Evolutionary conservation across 2,888 invertebrate genomes (phyloP).

Genomic region (Drosophila kanekoi): DNA sequence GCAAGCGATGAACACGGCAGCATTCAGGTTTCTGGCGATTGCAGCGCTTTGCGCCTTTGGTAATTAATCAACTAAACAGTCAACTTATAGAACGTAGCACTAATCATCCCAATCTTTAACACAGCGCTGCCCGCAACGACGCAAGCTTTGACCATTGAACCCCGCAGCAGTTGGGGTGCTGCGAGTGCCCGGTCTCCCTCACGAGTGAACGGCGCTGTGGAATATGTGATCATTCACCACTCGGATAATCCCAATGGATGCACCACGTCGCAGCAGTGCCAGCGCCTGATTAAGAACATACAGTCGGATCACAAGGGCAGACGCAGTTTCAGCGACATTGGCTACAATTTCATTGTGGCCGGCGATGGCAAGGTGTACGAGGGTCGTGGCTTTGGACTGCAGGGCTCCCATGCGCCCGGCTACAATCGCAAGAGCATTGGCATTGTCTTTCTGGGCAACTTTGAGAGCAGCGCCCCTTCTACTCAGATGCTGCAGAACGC

Average conservation of each 20-base stretch:
- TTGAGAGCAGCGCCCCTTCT: constrained; percentile 86
- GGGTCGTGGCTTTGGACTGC: constrained; percentile 89
- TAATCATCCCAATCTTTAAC: constrained; percentile 10
- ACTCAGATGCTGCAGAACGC: constrained; percentile 87
- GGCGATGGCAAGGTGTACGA: constrained; percentile 90
- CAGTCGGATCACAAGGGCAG: constrained; percentile 88
- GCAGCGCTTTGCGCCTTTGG: constrained; percentile 56
- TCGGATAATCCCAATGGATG: constrained; percentile 89
- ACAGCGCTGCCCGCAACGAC: constrained; percentile 34
- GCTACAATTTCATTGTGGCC: constrained; percentile 90
- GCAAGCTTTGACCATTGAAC: constrained; percentile 73
- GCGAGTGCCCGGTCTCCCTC: constrained; percentile 85
- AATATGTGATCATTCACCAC: constrained; percentile 90
- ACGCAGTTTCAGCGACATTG: constrained; percentile 89
- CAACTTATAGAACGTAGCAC: background rate
- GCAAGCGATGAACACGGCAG: constrained; percentile 41
- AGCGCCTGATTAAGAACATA: constrained; percentile 87
- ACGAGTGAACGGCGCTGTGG: constrained; percentile 86
- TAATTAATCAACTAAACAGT: constrained; percentile 51
- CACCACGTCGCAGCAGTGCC: constrained; percentile 86
- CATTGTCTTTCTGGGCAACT: constrained; percentile 88
- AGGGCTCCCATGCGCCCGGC: constrained; percentile 90
- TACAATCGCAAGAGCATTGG: constrained; percentile 90
- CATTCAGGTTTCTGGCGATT: constrained; percentile 45
- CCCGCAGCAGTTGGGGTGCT: constrained; percentile 87